These are phyloP conservation scores for Drosophila yooni DNA, from an alignment of 2,888 invertebrate genomes.

Conservation along the genomic window DNA sequence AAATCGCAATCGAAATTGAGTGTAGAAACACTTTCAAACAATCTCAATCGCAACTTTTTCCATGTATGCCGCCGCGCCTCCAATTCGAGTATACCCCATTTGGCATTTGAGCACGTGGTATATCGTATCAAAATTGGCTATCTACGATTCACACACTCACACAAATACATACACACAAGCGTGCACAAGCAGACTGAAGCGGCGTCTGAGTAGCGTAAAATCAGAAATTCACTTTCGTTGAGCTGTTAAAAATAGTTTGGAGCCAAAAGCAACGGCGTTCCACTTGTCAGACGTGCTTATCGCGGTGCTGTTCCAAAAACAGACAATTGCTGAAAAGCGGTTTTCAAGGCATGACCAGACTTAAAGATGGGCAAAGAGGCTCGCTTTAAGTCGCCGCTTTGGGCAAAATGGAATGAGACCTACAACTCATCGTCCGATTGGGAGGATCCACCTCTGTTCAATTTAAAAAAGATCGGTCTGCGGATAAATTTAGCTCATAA, in stretches of 20 bases:
- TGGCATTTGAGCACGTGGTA: neutral
- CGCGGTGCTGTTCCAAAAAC: conserved; percentile 9
- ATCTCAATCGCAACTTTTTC: neutral
- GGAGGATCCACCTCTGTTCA: conserved; percentile 10
- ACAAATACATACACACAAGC: conserved; percentile 1
- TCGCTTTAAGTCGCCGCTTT: conserved; percentile 16
- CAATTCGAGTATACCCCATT: conserved; percentile 24
- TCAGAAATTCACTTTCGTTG: conserved; percentile 75
- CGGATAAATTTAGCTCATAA: conserved; percentile 2
- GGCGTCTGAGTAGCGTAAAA: conserved; percentile 39
- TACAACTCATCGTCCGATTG: conserved; percentile 31
- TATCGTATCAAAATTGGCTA: conserved; percentile 47
- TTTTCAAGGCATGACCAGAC: conserved; percentile 33
- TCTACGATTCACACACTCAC: conserved; percentile 40
- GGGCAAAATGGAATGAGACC: conserved; percentile 25
- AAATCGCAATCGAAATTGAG: too few species aligned
- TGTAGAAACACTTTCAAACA: too few species aligned
- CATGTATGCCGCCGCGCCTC: too few species aligned
- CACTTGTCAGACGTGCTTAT: conserved; percentile 47
- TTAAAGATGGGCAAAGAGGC: conserved; percentile 44
- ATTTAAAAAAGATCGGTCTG: conserved; percentile 1
- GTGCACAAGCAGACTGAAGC: conserved; percentile 44
- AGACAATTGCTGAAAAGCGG: conserved; percentile 26
- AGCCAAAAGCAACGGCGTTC: conserved; percentile 34
- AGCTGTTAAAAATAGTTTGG: conserved; percentile 70